phyloP scores from a whole-genome alignment of 2,888 invertebrate genomes.

The Nomada fabriciana region DNA sequence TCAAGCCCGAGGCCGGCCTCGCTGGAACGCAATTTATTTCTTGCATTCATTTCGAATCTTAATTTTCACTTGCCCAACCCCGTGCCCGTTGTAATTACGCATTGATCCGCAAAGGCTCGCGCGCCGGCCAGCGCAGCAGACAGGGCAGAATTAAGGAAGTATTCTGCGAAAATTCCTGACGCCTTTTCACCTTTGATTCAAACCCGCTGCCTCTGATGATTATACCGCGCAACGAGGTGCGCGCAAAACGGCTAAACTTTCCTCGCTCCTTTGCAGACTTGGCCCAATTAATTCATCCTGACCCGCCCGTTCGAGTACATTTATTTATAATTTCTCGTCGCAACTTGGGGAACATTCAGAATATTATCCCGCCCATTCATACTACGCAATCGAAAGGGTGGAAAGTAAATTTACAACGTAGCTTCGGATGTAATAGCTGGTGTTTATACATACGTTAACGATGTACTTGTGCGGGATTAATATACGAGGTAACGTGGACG shows the following conservation, averaged over 20 bases:
- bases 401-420: not conserved
- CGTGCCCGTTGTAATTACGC: constrained; percentile 67
- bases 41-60: constrained; percentile 70
- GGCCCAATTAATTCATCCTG: constrained; percentile 38
- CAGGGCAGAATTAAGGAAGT: constrained; percentile 44
- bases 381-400: not conserved
- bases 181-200: constrained; percentile 59
- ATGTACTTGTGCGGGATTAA: not conserved
- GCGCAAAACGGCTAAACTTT: constrained; percentile 60
- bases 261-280: constrained; percentile 27
- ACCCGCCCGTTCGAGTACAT: constrained; percentile 38
- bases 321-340: constrained; percentile 52
- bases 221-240: constrained; percentile 35
- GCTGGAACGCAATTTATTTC: constrained; percentile 69
- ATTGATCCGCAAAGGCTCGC: constrained; percentile 59
- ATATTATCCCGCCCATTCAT: not conserved
- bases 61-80: constrained; percentile 66
- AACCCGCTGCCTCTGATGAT: constrained; percentile 47
- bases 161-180: constrained; percentile 55
- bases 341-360: constrained; percentile 12
- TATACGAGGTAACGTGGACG: not conserved
- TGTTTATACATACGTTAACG: no score
- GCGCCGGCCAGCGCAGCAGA: not conserved
- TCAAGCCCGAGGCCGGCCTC: constrained; percentile 9
- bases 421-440: no score